Evolutionary conservation across 2,888 invertebrate species (phyloP), one percentile per base, ranked within the genome.

Genomic region (Ptychoptera contaminata): DNA sequence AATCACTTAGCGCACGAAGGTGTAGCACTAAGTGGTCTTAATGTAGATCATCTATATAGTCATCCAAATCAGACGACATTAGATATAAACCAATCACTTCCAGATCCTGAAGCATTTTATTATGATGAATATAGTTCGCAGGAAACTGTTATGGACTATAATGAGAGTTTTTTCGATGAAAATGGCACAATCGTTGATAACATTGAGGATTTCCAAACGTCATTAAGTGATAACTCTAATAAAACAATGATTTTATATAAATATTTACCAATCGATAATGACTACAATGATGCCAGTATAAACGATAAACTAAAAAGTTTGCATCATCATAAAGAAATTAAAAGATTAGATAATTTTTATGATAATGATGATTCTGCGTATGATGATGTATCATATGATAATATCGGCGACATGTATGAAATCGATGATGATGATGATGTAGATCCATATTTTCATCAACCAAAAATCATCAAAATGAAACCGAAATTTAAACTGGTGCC

Each of bases 161-260:
- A 45, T 35, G 42, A 43, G 42, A 34, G 38, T 41, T 43, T 40
- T 39, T 42, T 41, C 23, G 44, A 47, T 42, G 46, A 44, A 37
- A 47, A 46, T 42, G 38, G 39, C 16, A 46, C 45, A 11, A 36
- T 46, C 45, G 51, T 52, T 47, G 52, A 52, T 44, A 49, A 53
- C 40, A 49, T 52, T 40, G 46, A 50, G 41, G 50, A 47, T 45
- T 44, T 50, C 15, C 48, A 48, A 42, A 12, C 16, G 11, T 14
- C 40, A 30, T 30, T 23, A 23, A 23, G 23, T 7, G 23, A 23
- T 23, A 23, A 23, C 7, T 3, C 3, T 23, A 23, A 23, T 23
- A 7, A 23, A 23, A 23, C 23, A 7, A 23, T 5, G 23, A 23
- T 23, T 23, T 23, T 23, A 7, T 23, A 23, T 23, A 23, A 23